A percentile compares a stretch with the other conserved stretches of the same genome.
Evolutionary conservation across 2,888 invertebrate genomes (phyloP).

Genomic region (Fragum whitleyi): DNA sequence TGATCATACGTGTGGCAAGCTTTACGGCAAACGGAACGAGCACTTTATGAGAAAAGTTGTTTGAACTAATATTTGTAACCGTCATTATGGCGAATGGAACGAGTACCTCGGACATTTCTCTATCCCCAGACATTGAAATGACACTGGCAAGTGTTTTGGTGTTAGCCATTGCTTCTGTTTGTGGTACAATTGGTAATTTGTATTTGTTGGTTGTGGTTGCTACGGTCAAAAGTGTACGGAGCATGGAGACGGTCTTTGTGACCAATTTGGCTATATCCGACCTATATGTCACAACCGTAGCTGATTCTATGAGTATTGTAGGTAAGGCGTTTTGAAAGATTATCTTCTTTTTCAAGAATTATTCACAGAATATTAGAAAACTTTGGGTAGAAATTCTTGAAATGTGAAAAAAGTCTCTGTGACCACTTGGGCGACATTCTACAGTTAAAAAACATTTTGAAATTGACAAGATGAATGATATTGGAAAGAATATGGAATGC

Average conservation of each 20-base stretch:
- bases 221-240: slow-evolving; percentile 40
- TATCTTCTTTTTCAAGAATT: too few relatives aligned
- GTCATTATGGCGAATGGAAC: neutral
- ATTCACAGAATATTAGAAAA: too few relatives aligned
- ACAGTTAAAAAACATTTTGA: too few relatives aligned
- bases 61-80: too few relatives aligned
- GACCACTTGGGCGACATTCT: too few relatives aligned
- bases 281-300: slow-evolving; percentile 70
- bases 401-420: too few relatives aligned
- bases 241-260: slow-evolving; percentile 68
- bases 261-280: slow-evolving; percentile 75
- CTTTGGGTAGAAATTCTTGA: too few relatives aligned
- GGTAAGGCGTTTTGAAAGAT: slow-evolving; percentile 68
- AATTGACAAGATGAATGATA: too few relatives aligned
- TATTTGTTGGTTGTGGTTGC: slow-evolving; percentile 58
- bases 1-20: too few relatives aligned
- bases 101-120: neutral
- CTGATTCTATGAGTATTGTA: slow-evolving; percentile 73
- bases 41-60: too few relatives aligned
- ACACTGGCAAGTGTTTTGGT: slow-evolving; percentile 17
- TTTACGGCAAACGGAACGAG: too few relatives aligned
- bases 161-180: slow-evolving; percentile 47
- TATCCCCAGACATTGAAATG: neutral
- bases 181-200: slow-evolving; percentile 65
- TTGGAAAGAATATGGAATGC: too few relatives aligned